Conservation (phyloP, 2,113 vertebrate genomes). For the Brachyistius frenatus region DNA sequence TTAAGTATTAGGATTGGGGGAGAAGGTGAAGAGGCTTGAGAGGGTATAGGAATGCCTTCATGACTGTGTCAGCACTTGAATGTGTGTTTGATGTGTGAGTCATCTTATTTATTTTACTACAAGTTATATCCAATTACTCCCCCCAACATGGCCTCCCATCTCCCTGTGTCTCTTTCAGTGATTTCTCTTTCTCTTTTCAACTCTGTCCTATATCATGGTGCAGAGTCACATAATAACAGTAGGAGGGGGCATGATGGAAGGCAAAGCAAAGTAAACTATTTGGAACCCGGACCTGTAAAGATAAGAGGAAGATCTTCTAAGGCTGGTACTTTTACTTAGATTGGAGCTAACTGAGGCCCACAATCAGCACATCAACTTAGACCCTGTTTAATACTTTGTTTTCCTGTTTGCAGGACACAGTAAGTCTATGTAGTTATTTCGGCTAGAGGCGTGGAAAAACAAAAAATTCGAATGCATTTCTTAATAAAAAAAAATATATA, state of each 20-base stretch:
- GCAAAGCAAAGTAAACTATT: neutral
- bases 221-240: constrained; percentile 7
- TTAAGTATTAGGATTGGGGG: constrained; percentile 64
- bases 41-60: constrained; percentile 23
- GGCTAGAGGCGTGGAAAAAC: too few species aligned
- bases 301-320: neutral
- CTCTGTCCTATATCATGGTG: neutral
- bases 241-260: neutral
- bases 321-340: neutral
- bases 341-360: neutral
- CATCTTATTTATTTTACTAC: constrained; percentile 3
- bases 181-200: constrained; percentile 6
- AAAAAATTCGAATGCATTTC: too few species aligned
- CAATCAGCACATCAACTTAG: neutral
- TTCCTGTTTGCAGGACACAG: neutral
- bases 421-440: too few species aligned
- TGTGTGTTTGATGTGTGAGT: constrained; percentile 6
- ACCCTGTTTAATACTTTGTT: neutral
- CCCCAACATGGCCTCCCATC: neutral
- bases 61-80: constrained; percentile 24
- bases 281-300: neutral
- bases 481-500: too few species aligned
- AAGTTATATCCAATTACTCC: constrained; percentile 12
- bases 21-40: constrained; percentile 47
- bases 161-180: neutral